A percentile compares a stretch with the other conserved stretches of the same genome.
phyloP scores from a whole-genome alignment of 2,797 vertebrate species.

The Enteromius afrohamiltoni region DNA sequence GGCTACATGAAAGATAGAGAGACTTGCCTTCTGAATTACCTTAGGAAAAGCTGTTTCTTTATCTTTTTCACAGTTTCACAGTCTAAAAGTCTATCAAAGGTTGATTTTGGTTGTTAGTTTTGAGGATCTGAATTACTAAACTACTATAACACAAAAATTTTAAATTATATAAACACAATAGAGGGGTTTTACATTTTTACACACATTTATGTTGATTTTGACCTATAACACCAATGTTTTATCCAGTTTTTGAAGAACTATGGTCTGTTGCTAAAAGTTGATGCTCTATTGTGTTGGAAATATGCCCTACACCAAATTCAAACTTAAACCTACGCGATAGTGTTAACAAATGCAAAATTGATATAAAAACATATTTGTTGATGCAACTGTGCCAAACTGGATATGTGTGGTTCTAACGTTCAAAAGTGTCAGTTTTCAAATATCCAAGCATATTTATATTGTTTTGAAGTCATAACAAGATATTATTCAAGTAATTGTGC shows the following conservation, averaged over 20 bases:
- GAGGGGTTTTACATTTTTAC: neutral
- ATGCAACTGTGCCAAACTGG: no score
- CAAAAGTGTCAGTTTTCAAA: no score
- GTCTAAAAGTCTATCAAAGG: neutral
- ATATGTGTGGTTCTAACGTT: no score
- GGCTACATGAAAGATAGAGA: neutral
- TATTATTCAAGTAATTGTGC: no score
- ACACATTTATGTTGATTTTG: neutral
- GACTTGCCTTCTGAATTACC: neutral
- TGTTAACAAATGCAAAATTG: no score
- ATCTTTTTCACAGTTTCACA: neutral
- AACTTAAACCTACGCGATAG: no score
- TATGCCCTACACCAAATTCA: no score
- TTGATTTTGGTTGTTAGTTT: neutral
- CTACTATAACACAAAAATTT: neutral
- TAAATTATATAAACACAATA: neutral
- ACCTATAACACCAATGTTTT: neutral
- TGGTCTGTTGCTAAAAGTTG: no score
- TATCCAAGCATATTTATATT: no score
- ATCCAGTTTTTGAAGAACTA: neutral
- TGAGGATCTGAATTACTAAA: neutral
- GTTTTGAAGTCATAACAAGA: no score
- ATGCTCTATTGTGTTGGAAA: no score
- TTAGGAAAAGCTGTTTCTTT: neutral
- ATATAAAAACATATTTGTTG: no score